Base-by-base conservation (phyloP, 2,113 vertebrate genomes). In the Nansenia antarctica region DNA sequence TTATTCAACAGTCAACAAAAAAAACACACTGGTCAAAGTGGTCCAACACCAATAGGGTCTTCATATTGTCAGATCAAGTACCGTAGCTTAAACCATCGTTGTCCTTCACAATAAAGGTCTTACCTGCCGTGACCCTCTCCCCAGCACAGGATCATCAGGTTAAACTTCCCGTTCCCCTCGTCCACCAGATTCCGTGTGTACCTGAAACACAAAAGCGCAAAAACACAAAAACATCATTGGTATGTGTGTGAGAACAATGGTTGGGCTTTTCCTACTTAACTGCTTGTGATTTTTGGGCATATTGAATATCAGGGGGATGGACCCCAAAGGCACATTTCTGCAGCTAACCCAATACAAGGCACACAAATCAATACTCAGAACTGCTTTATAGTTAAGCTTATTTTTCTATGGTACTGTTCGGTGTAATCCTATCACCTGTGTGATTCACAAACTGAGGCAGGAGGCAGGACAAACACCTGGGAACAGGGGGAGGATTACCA, bases 51-150 rank as follows among this genome's bases (percentile, higher is more conserved):
- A n/a, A n/a, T n/a, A n/a, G 20, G 52, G 24, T 9, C 11, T 26
- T 55, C 24, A 5, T n/a, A 55, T 55, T 2, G 12, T 55, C 9
- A 55, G 53, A 55, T 8, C 45, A 49, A 49, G 20, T 9, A 49
- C 7, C 45, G 6, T 49, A n/a, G n/a, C n/a, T n/a, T n/a, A n/a
- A n/a, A n/a, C 9, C n/a, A 7, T 9, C n/a, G 20, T n/a, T n/a
- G 45, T 49, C n/a, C n/a, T n/a, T 49, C 9, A 6, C n/a, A 49
- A 5, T 7, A 49, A 49, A 49, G 11, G 9, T 81, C 2, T 91
- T 89, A 98, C 98, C 98, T 99, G 90, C 98, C 97, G 6, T 99
- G 96, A n/a, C 98, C 98, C 94, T 99, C 97, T 81, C 96, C 98
- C 98, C 98, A 99, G 77, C 96, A 99, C n/a, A 99, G 90, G 79